Evolutionary conservation across 2,797 vertebrate genomes (phyloP), one percentile per base, ranked within the genome.

Genomic region (Sparidentex hasta): DNA sequence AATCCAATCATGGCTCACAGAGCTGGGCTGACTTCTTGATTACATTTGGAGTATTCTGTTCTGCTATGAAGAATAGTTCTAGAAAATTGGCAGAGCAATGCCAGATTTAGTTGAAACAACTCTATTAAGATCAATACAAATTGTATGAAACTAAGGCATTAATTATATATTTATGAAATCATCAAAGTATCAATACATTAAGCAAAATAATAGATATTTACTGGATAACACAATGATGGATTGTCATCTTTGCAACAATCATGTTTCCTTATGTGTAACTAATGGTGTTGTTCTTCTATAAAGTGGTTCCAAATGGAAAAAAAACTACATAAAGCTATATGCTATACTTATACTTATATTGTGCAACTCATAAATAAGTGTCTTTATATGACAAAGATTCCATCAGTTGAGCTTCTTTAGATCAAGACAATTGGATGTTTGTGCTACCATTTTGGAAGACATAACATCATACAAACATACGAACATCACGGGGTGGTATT

Each of bases 1-100:
- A 65, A 75, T 54, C 13, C 4, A 59, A 46, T 41, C 48, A 61
- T 23, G 9, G 65, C 29, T 78, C 50, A 56, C 50, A 64, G 18
- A 76, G 9, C 50, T 70, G n/a, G 23, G 62, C 29, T 46, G 41
- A 71, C 43, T 62, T 11, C 72, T 63, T 0, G 0, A 43, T 51
- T 33, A 57, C 54, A 43, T 23, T 44, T 56, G 25, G 14, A 56
- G 47, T 23, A n/a, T 56, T 29, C 4, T 1, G 12, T 47, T 74
- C 51, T 29, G 57, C 48, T n/a, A 21, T 7, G 21, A 61, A 8
- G 29, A 12, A 56, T 5, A 51, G 43, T 14, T 17, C 1, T 12
- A 59, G 2, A 63, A 44, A 59, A 43, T 29, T 3, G 20, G 7
- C 9, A 56, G 4, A 41, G 27, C 21, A 21, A n/a, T 12, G 23